Base-by-base conservation (phyloP, 2,797 vertebrate genomes). In the Oophaga sylvatica region DNA sequence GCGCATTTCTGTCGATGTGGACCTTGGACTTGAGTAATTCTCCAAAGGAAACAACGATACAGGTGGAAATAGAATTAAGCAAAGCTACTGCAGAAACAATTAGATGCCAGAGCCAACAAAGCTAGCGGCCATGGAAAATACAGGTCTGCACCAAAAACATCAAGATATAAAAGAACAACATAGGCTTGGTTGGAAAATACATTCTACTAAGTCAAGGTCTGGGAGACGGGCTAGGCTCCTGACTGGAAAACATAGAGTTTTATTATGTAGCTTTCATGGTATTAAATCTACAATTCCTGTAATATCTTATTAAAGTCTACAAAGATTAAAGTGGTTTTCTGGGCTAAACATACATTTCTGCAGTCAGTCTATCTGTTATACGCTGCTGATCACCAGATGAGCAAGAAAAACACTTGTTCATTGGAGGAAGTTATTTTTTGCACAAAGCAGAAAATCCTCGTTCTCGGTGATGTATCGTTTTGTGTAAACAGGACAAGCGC, bases 21-120 rank as follows among this genome's bases (percentile, higher is more conserved):
- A 17, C 20, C 35, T 81, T 82, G 85, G 68, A 63, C 56, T 59
- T 87, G n/a, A 82, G 26, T 15, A 80, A 71, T 73, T 71, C 31
- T 71, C 85, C 26, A 80, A 59, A 73, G 87, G 75, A 88, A 84
- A 88, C 80, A 67, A 71, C 81, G 71, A 71, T 73, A 84, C 81
- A 84, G 63, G 60, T 88, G 76, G 81, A 80, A 88, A 88, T 71
- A 62, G 76, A 79, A 88, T 79, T 88, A 71, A 31, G 62, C 16
- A 84, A 84, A 84, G 35, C 53, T 62, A 88, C 81, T 84, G 81
- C 62, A 71, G 17, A 82, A 84, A 84, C 87, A 67, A 88, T 88
- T 88, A 88, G 35, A 1, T 48, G 19, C 5, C 31, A 20, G 35
- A 80, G 76, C 87, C 87, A 84, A 75, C 26, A 62, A 68, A 71